Evolutionary conservation across 2,113 vertebrate genomes (phyloP).

Genomic region (Neolamprologus modestus): DNA sequence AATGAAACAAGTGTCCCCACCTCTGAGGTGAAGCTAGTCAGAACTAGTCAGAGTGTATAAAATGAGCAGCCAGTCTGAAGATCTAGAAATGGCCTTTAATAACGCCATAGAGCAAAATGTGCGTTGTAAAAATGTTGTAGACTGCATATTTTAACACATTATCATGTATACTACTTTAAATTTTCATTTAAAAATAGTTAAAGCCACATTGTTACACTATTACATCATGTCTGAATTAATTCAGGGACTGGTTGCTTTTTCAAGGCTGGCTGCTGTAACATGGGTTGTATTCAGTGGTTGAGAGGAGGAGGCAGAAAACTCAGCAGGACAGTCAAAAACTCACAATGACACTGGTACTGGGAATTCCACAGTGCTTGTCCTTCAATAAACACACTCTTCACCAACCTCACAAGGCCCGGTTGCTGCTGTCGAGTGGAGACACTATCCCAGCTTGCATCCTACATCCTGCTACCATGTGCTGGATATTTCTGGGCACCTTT

Average conservation of each 20-base stretch:
- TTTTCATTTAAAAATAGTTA: neutral
- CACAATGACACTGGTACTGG: neutral
- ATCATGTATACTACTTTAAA: neutral
- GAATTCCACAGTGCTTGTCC: neutral
- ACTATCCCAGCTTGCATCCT: neutral
- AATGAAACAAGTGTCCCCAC: neutral
- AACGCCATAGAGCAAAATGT: neutral
- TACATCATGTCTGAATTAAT: neutral
- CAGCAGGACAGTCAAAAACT: neutral
- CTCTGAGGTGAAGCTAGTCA: neutral
- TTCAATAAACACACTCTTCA: neutral
- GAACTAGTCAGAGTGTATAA: neutral
- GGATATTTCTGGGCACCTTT: neutral
- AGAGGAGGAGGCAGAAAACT: neutral
- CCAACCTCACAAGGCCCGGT: neutral
- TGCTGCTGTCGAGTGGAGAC: neutral
- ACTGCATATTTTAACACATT: neutral
- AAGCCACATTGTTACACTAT: neutral
- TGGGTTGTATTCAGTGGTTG: neutral
- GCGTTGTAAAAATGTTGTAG: rapidly evolving
- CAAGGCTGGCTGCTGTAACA: neutral
- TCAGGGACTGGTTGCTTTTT: neutral
- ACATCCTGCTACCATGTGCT: neutral
- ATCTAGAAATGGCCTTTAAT: neutral
- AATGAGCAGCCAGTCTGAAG: neutral